Percentiles rank a stretch among this genome's conserved stretches.
These are phyloP conservation scores for Oenanthe melanoleuca DNA, from an alignment of 2,113 vertebrate genomes.

Conservation along the genomic window DNA sequence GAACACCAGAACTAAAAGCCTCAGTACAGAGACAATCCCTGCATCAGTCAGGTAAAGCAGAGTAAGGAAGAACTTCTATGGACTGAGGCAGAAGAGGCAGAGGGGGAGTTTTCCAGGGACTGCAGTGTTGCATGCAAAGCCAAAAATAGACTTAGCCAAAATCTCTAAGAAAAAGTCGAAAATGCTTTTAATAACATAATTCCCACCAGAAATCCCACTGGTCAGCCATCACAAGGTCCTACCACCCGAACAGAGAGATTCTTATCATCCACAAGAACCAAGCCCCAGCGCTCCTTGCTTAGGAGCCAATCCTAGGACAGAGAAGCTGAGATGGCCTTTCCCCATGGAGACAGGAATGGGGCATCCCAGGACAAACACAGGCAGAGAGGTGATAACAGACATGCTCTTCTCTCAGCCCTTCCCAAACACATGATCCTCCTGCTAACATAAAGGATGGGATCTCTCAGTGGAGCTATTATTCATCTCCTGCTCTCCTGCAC, in stretches of 20 bases:
- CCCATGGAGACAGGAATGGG: background rate
- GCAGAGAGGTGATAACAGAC: background rate
- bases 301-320: background rate
- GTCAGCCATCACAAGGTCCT: background rate
- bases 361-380: background rate
- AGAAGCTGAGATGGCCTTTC: background rate
- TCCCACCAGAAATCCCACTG: background rate
- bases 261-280: background rate
- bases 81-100: background rate
- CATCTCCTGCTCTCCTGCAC: background rate
- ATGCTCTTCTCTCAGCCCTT: background rate
- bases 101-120: background rate
- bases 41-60: background rate
- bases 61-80: background rate
- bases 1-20: background rate
- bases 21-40: background rate
- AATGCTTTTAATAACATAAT: background rate
- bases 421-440: background rate
- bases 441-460: background rate
- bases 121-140: background rate
- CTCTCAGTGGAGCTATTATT: background rate
- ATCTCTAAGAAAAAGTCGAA: slow-evolving; percentile 8
- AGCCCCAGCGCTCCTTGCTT: background rate
- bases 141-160: background rate
- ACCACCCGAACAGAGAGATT: background rate